Evolutionary conservation across 1,140 invertebrate genomes (phyloP).

Genomic region (Drosophila grimshawi): DNA sequence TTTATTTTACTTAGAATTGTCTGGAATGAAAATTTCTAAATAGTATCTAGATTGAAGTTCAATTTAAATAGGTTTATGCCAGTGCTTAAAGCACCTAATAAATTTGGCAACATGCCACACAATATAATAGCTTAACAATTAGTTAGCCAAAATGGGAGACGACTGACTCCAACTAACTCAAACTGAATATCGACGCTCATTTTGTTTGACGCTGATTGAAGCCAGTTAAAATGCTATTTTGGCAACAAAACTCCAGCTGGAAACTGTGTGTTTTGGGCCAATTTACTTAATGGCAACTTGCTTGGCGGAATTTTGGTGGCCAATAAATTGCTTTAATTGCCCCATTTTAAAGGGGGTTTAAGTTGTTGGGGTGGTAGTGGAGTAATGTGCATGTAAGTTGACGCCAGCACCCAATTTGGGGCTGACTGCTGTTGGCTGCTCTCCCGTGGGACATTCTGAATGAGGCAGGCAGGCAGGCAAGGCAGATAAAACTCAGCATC

Average conservation of each 20-base stretch:
- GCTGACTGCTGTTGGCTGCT: conserved; percentile 21
- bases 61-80: no score
- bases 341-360: conserved; percentile 68
- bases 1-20: no score
- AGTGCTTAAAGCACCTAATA: no score
- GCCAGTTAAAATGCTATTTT: conserved; percentile 12
- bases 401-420: conserved; percentile 55
- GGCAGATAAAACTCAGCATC: conserved; percentile 79
- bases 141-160: background rate
- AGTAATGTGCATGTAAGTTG: conserved; percentile 73
- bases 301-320: conserved; percentile 56
- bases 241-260: conserved; percentile 22
- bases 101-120: no score
- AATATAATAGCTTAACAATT: background rate
- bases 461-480: conserved; percentile 28
- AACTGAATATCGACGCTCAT: conserved; percentile 17
- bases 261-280: conserved; percentile 18
- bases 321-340: conserved; percentile 83
- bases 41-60: no score
- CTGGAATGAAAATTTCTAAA: no score
- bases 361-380: background rate
- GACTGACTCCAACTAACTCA: background rate
- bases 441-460: conserved; percentile 25
- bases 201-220: conserved; percentile 13
- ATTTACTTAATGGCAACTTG: conserved; percentile 69